Conservation (phyloP, 2,113 vertebrate species). For the Aplodontia rufa region DNA sequence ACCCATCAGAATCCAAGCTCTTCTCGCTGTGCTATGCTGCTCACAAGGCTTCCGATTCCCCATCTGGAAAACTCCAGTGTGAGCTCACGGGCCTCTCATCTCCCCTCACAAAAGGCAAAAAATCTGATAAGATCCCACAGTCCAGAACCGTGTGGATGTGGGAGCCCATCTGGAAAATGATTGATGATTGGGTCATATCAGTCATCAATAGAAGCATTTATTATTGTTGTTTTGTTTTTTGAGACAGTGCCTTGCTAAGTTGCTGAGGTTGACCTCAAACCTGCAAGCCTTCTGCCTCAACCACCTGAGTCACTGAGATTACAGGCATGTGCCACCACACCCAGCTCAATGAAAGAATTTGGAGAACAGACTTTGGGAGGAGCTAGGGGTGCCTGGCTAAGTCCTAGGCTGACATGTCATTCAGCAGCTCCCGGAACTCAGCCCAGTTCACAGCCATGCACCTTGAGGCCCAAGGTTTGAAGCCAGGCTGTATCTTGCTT, state of each 20-base stretch:
- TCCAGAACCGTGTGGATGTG: background rate
- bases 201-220: too few relatives aligned
- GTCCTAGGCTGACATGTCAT: accelerated
- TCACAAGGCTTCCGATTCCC: background rate
- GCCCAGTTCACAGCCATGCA: background rate
- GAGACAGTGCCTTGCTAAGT: too few relatives aligned
- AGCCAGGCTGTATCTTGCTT: background rate
- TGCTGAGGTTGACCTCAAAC: too few relatives aligned
- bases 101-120: background rate
- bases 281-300: too few relatives aligned
- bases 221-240: background rate
- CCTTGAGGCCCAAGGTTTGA: background rate
- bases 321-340: too few relatives aligned
- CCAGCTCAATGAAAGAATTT: background rate
- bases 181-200: background rate
- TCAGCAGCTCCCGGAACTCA: background rate
- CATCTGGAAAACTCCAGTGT: background rate
- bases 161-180: background rate
- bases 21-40: background rate
- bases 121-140: background rate
- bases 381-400: too few relatives aligned
- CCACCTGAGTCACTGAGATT: background rate
- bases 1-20: too few relatives aligned
- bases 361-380: background rate
- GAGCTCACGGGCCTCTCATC: accelerated